Evolutionary conservation across 2,797 vertebrate genomes (phyloP), one percentile per base, ranked within the genome.

Genomic region (Serranus cabrilla): DNA sequence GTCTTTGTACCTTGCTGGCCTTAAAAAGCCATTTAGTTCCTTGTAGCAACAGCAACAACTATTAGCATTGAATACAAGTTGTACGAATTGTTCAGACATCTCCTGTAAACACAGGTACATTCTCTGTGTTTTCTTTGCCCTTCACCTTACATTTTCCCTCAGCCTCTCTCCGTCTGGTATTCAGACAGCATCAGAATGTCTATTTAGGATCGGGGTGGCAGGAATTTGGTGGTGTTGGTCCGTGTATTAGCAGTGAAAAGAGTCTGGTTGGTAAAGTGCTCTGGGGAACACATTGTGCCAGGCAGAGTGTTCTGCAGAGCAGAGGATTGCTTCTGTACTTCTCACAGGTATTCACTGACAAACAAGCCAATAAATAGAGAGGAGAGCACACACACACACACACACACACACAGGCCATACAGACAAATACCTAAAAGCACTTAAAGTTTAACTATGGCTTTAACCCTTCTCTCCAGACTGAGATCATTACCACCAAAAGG

Each of bases 341-440:
- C 78, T 82, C 70, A 60, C 71, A 87, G 85, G 85, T 82, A 80
- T 87, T 85, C 78, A 71, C 82, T 60, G 46, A 27, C 69, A 81
- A 81, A 81, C 73, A 82, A 81, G 68, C 57, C 52, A 74, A 83
- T 81, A 85, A 84, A 79, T 42, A 78, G 25, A 67, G 46, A 65
- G 14, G 8, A 11, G 50, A 59, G 27, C 39, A 7, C 3, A 45
- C 27, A 75, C 58, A 68, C 31, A 69, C 14, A 51, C 20, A 63
- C 56, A 58, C 57, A 71, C 20, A 52, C 10, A 40, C 34, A 64
- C 49, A 37, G 37, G 46, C 16, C n/a, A 58, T 40, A 42, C 27
- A 62, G 13, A 49, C 43, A 72, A 72, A 82, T 20, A 78, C 57
- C 58, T 45, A 54, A 50, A 13, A 61, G 25, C 58, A 72, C 58